Evolutionary conservation across 2,113 vertebrate genomes (phyloP), one percentile per base, ranked within the genome.

Genomic region (Piprites chloris): DNA sequence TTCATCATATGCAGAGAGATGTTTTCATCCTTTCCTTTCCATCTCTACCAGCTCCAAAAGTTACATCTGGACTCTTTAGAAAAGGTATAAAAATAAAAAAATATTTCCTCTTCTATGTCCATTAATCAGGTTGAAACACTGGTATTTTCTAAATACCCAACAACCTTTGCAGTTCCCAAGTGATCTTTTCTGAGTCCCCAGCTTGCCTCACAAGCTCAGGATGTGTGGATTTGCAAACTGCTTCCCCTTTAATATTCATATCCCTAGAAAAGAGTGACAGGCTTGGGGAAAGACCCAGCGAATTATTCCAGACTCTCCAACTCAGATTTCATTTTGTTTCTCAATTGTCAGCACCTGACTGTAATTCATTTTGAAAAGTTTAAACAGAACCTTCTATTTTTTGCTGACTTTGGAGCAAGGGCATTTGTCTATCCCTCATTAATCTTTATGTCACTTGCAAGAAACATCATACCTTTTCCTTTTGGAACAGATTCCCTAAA

Each of bases 391-490:
- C 63, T 92, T 95, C 95, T 94, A 96, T 96, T 96, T 96, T 97
- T 93, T 89, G 85, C 93, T 91, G 95, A 95, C 95, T 96, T 97
- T 97, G 93, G 91, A 93, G 84, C 94, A 97, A 97, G 94, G 94
- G 71, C 95, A 95, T 95, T 93, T 89, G 87, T 93, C 86, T 96
- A 30, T 92, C 76, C 73, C 77, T 96, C 95, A 95, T 97, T 94
- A 93, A 93, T 95, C 94, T 96, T 96, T 65, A 80, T 90, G 93
- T 85, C 88, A 94, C 88, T 95, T 89, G 73, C 76, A 92, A 81
- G 88, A 90, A 95, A 97, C 83, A 92, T 65, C 96, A 92, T 76
- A 87, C 65, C 56, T 89, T 87, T 91, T 72, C 35, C 65, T 87
- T 90, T 92, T 71, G 58, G 83, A 92, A 88, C 35, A 88, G 75